Conservation (phyloP, 2,113 vertebrate genomes). For the Cichladusa arquata region DNA sequence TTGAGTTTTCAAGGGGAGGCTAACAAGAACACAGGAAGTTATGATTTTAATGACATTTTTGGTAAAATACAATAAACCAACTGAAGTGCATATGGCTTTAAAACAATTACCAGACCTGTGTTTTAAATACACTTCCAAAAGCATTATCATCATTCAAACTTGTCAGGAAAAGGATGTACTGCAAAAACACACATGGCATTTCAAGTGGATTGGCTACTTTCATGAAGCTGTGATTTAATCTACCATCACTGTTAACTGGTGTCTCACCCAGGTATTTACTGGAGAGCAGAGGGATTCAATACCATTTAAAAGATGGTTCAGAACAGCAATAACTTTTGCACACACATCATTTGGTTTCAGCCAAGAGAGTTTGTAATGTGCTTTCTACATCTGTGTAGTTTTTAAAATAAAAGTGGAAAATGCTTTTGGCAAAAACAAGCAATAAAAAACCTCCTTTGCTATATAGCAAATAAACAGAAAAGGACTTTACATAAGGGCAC, state of each 20-base stretch:
- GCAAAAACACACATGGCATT: not conserved
- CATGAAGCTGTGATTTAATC: not conserved
- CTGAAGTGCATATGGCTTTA: not conserved
- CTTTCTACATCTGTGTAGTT: not conserved
- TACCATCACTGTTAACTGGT: not conserved
- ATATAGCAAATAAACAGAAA: not conserved
- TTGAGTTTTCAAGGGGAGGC: not conserved
- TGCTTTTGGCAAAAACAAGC: not conserved
- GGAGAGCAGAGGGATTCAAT: not conserved
- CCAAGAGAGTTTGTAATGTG: not conserved
- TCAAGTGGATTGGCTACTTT: not conserved
- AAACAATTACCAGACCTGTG: not conserved
- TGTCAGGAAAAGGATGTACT: not conserved
- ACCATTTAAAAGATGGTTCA: not conserved
- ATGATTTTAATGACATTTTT: not conserved
- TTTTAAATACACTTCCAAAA: not conserved
- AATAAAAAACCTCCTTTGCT: not conserved
- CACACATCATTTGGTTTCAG: not conserved
- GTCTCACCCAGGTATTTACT: not conserved
- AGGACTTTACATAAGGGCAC: not conserved
- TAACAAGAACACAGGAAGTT: not conserved
- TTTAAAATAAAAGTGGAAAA: slow-evolving; percentile 7
- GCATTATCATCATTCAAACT: not conserved
- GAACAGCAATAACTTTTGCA: not conserved
- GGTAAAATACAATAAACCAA: not conserved